Base-by-base conservation (phyloP, 2,888 invertebrate genomes). In the Mimachlamys varia region DNA sequence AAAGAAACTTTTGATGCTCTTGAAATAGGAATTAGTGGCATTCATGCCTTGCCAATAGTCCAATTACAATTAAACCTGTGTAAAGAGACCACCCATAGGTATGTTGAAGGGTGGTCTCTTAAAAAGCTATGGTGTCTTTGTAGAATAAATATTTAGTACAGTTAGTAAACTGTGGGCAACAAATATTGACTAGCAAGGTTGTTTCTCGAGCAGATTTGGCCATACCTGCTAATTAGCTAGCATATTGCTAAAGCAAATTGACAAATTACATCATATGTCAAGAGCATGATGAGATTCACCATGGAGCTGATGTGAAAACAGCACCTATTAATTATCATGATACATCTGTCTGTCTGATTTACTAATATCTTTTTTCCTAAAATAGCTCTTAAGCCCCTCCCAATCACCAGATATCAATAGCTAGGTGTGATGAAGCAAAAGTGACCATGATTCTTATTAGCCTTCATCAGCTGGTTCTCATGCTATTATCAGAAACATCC, bases 311-410 rank as follows among this genome's bases (percentile, higher is more conserved):
- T 33, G 76, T 76, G 76, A 76, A 76, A 76, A 33, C 27, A 15
- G 33, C 33, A 27, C 76, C 33, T 76, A 27, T 76, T 76, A 33
- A 76, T 76, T 33, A 76, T 76, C 76, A 76, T 76, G 76, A 76
- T 76, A 76, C 76, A 76, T 76, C 76, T 27, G 10, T 76, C 27
- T 76, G 76, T 76, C 76, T 76, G 76, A 33, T 33, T 15, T 33
- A 76, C 76, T 33, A 76, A 76, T 76, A 76, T 33, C 13, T 22
- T 33, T 44, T n/a, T 76, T 76, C 76, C 76, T 76, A 76, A 76
- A 33, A 76, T 76, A 76, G 33, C 76, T 76, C 13, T 33, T 15
- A 7, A 76, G 76, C 76, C 33, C 76, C 33, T 76, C 76, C 76
- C 76, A 3, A 19, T 19, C 19, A n/a, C 19, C 76, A 5, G 27